Base-by-base conservation (phyloP, 2,888 invertebrate species). In the Rhyacophila evoluta region DNA sequence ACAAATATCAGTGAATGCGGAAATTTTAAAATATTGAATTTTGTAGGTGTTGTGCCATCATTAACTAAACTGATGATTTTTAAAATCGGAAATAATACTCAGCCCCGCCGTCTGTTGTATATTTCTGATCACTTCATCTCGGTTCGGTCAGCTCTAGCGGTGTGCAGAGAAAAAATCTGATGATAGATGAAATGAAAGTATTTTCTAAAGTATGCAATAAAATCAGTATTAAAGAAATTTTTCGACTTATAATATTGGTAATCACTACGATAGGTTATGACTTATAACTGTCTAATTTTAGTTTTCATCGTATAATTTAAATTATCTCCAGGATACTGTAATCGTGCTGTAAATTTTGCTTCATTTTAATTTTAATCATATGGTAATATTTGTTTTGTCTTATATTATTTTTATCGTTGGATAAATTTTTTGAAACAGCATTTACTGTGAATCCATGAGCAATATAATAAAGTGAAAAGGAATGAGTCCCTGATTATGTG, bases 191-290 rank as follows among this genome's bases (percentile, higher is more conserved):
- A 19, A 55, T 10, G 10, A 55, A 55, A 55, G 55, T 55, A 55
- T 55, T 55, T 55, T 55, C 55, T 55, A 55, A 55, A 55, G 55
- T 55, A 55, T 55, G 55, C 55, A 55, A 55, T 55, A 55, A 55
- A 55, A 55, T 55, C 55, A 55, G 55, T 55, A 55, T 55, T 55
- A 55, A 55, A 55, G 55, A 55, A 55, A 55, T 55, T 55, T 55
- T 55, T 55, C 25, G 55, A 55, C 55, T 55, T 55, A 55, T 55
- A 55, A 55, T 55, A 55, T 55, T 10, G 55, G 55, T 55, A 55
- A 55, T 25, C 19, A 25, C 25, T 55, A 55, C 8, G 19, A 8
- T 55, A 55, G 55, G 55, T 55, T n/a, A n/a, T n/a, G n/a, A n/a
- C n/a, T 33, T 55, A 55, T 55, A 25, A 55, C 25, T 41, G 41